A percentile compares a stretch with the other conserved stretches of the same genome.
These are phyloP conservation scores for Brenthis hecate DNA, from an alignment of 2,888 invertebrate genomes.

Conservation along the genomic window DNA sequence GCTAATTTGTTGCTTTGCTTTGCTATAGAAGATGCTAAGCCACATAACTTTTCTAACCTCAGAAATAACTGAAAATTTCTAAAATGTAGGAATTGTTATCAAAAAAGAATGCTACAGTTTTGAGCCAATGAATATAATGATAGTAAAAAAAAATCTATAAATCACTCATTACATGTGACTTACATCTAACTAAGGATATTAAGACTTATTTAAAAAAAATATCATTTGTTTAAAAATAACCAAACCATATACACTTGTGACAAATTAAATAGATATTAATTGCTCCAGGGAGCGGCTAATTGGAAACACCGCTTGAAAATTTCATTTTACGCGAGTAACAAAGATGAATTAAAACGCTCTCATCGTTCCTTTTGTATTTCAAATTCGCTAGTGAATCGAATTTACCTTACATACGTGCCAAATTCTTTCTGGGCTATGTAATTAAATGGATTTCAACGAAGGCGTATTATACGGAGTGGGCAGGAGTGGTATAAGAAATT, in stretches of 20 bases:
- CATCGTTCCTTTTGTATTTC: constrained; percentile 14
- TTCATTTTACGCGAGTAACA: constrained; percentile 23
- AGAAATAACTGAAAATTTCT: too few species aligned
- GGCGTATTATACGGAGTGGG: background rate
- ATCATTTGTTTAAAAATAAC: background rate
- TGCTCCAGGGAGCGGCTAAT: constrained; percentile 26
- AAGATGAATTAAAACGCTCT: constrained; percentile 27
- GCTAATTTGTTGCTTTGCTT: constrained; percentile 15
- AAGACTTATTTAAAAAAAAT: background rate
- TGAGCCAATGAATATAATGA: too few species aligned
- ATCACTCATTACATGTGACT: background rate
- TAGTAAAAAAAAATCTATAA: too few species aligned
- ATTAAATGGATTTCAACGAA: constrained; percentile 12
- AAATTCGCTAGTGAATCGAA: constrained; percentile 23
- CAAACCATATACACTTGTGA: constrained; percentile 1
- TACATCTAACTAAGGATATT: background rate
- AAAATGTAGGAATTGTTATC: too few species aligned
- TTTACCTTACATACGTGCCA: constrained; percentile 25
- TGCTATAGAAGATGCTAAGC: too few species aligned
- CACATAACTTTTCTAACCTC: too few species aligned
- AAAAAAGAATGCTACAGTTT: too few species aligned
- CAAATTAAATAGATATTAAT: constrained; percentile 11
- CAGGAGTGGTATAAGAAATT: background rate
- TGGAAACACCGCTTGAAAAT: constrained; percentile 25
- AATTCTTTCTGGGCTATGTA: constrained; percentile 20